Evolutionary conservation across 2,888 invertebrate species (phyloP), one percentile per base, ranked within the genome.

Genomic region (Himalopsyche kuldschensis): DNA sequence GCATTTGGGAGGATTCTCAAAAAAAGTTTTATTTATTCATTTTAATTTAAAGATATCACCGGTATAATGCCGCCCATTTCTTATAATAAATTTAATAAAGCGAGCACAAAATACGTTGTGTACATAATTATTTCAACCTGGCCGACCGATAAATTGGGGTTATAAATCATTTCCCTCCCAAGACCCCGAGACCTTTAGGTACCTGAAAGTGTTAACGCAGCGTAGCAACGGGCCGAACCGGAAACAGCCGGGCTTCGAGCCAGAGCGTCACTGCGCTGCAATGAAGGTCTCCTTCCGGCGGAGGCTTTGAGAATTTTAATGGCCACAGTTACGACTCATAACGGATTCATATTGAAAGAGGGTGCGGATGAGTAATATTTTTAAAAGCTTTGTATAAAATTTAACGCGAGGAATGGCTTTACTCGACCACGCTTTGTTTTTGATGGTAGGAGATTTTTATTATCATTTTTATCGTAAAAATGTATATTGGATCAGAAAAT

Each of bases 241-340:
- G 69, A 69, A 69, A 69, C 69, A 27, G 69, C 27, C 69, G 24
- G 69, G 69, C 0, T 69, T 27, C 69, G 69, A 69, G 30, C 69
- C 69, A 69, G 69, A 69, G 69, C 69, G 69, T 69, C 69, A 69
- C 69, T 69, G 69, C 69, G 69, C 69, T 69, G 69, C 69, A 69
- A 69, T 69, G 69, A 69, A 69, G 69, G 69, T 69, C 69, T 27
- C 27, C 69, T 69, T 69, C 69, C 69, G 69, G 69, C 27, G 69
- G 69, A 69, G 69, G 69, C 69, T 69, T 69, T 69, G 69, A 69
- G 69, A 69, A 69, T 69, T 69, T 69, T 69, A 69, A 69, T 69
- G 69, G 69, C 27, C 69, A 27, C 69, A 69, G 69, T 69, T 69
- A 69, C 69, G 69, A 69, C 69, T 69, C 69, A 69, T 69, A 69